Conservation (phyloP, 2,797 vertebrate genomes). For the Schizopygopsis pylzovi region DNA sequence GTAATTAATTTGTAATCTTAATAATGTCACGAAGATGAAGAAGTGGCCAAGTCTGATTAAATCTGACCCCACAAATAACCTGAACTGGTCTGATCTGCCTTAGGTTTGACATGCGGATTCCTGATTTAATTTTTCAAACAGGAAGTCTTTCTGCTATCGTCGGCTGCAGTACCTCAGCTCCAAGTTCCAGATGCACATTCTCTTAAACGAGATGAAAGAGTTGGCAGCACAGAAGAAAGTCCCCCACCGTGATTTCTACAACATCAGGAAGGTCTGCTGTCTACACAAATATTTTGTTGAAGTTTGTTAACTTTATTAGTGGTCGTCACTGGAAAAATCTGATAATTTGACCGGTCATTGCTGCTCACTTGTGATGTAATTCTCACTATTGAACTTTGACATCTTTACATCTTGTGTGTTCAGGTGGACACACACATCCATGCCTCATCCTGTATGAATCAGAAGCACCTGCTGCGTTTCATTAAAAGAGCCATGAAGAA, state of each 20-base stretch:
- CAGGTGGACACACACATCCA: slow-evolving; percentile 92
- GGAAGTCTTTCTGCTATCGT: slow-evolving; percentile 89
- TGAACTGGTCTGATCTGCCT: background rate
- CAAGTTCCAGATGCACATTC: slow-evolving; percentile 89
- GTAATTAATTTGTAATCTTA: background rate
- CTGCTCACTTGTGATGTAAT: too few species aligned
- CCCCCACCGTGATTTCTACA: slow-evolving; percentile 87
- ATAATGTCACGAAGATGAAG: background rate
- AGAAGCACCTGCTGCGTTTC: slow-evolving; percentile 87
- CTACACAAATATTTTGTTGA: slow-evolving; percentile 5
- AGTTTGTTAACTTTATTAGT: slow-evolving; percentile 19
- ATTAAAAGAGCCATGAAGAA: slow-evolving; percentile 88
- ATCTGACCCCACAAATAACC: background rate
- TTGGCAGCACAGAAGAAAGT: slow-evolving; percentile 88
- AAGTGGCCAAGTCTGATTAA: background rate
- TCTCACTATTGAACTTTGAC: background rate
- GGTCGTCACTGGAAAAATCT: background rate
- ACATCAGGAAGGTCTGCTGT: slow-evolving; percentile 82
- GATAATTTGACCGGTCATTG: background rate
- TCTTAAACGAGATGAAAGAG: slow-evolving; percentile 90
- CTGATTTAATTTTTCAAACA: slow-evolving; percentile 56
- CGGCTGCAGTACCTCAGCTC: slow-evolving; percentile 88
- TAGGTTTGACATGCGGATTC: background rate
- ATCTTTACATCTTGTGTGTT: background rate
- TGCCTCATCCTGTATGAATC: slow-evolving; percentile 89